phyloP scores from a whole-genome alignment of 1,140 invertebrate genomes.

The Zophobas morio region DNA sequence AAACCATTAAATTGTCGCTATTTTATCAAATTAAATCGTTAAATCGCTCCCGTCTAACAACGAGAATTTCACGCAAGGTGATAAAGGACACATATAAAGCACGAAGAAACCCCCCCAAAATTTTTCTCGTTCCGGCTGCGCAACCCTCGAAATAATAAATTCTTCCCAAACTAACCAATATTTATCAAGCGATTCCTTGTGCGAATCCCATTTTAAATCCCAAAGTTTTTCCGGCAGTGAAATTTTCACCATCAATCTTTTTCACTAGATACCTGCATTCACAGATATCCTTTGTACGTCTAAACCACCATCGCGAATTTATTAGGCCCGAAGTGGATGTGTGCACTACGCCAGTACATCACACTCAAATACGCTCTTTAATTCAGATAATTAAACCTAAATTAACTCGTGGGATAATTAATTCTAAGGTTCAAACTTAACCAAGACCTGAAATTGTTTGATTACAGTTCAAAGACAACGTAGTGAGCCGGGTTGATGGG shows the following conservation, averaged over 20 bases:
- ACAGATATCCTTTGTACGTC: neutral
- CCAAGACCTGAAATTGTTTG: slow-evolving; percentile 41
- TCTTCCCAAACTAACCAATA: slow-evolving; percentile 4
- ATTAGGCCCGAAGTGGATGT: neutral
- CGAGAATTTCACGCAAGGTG: no score
- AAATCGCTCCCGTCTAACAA: no score
- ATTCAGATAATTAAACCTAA: slow-evolving; percentile 42
- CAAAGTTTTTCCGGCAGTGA: slow-evolving; percentile 3
- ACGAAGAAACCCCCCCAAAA: no score
- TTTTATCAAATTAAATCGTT: no score
- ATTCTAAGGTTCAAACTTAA: slow-evolving; percentile 40
- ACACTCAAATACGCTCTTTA: slow-evolving; percentile 38
- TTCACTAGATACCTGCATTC: neutral
- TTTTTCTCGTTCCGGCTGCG: no score
- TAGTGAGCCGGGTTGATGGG: slow-evolving; percentile 38
- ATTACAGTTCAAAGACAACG: slow-evolving; percentile 42
- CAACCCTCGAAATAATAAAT: neutral
- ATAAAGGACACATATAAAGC: no score
- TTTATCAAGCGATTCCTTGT: slow-evolving; percentile 8
- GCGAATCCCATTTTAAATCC: neutral
- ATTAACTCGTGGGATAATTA: slow-evolving; percentile 36
- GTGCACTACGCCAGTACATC: slow-evolving; percentile 11
- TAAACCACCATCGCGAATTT: slow-evolving; percentile 5
- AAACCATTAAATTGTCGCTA: no score
- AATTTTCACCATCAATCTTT: slow-evolving; percentile 25